Evolutionary conservation across 2,113 vertebrate species (phyloP).

Genomic region (Saimiri boliviensis): DNA sequence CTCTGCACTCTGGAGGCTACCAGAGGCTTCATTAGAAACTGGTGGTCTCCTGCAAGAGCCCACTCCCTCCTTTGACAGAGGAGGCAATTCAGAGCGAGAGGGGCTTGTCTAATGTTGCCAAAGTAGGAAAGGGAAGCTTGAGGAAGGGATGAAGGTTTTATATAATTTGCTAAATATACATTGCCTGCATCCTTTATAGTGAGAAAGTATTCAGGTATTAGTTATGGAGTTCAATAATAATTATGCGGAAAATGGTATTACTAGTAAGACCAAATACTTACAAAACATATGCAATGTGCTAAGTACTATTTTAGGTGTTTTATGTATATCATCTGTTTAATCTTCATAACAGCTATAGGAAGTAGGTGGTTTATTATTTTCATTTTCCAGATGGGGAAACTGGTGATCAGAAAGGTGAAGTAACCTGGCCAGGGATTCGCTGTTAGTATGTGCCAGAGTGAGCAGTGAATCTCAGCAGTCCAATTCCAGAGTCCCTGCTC

Average conservation of each 20-base stretch:
- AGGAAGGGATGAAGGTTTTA: neutral
- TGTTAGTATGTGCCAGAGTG: neutral
- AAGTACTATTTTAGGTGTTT: neutral
- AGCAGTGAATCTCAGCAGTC: accelerated
- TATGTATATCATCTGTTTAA: neutral
- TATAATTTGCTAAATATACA: neutral
- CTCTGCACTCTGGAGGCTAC: neutral
- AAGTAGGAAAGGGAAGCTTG: neutral
- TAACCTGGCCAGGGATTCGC: no score
- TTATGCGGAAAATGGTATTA: neutral
- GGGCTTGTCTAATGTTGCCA: neutral
- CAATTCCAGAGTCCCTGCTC: neutral
- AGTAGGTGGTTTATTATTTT: neutral
- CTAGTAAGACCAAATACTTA: neutral
- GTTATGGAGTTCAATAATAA: neutral
- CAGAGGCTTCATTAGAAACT: neutral
- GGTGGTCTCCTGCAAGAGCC: neutral
- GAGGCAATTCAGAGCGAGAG: neutral
- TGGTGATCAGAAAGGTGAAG: neutral
- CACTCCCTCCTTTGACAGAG: neutral
- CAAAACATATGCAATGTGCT: neutral
- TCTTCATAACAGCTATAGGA: neutral
- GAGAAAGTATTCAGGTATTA: neutral
- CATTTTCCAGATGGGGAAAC: neutral
- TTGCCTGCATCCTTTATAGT: neutral